Base-by-base conservation (phyloP, 2,888 invertebrate species). In the Ormyrus labotus region DNA sequence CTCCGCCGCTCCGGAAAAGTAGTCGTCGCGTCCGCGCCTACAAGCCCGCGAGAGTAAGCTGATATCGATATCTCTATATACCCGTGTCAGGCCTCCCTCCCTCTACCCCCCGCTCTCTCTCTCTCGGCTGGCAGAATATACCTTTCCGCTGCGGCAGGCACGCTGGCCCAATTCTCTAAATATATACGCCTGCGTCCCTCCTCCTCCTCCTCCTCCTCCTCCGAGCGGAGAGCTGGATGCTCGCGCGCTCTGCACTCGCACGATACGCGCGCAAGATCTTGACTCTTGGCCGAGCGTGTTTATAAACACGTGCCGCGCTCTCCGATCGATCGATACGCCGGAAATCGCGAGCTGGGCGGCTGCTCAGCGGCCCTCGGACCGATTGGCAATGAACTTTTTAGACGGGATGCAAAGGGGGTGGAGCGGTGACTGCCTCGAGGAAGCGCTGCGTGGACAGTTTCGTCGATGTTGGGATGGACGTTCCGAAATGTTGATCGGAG, bases 131-230 rank as follows among this genome's bases (percentile, higher is more conserved):
- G 8, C 50, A 48, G 8, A 19, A 13, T 34, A 51, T 57, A 34
- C 50, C 63, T 64, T 50, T 68, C 58, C 8, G 68, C 51, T 11
- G 2, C 34, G 63, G 51, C 61, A 70, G 57, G 67, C 83, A 83
- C 84, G 84, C 83, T 89, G 90, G 84, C 87, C 90, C 85, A 90
- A 89, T 89, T 90, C 85, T 88, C 90, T 90, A 90, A 87, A 89
- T 87, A 87, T 89, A 88, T 58, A 71, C 48, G 11, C 64, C 55
- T 51, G 6, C n/a, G 48, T 68, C 47, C 70, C 61, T 57, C 69
- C 70, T n/a, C 53, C 68, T 69, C 72, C 58, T 58, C 64, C 60
- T 73, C 58, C 60, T 58, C 19, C 19, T 19, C 19, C 19, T 19
- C 19, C 73, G 80, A 61, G 58, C 69, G 10, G 51, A 9, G 47